Base-by-base conservation (phyloP, 2,888 invertebrate genomes). In the Drosophila percnosoma region DNA sequence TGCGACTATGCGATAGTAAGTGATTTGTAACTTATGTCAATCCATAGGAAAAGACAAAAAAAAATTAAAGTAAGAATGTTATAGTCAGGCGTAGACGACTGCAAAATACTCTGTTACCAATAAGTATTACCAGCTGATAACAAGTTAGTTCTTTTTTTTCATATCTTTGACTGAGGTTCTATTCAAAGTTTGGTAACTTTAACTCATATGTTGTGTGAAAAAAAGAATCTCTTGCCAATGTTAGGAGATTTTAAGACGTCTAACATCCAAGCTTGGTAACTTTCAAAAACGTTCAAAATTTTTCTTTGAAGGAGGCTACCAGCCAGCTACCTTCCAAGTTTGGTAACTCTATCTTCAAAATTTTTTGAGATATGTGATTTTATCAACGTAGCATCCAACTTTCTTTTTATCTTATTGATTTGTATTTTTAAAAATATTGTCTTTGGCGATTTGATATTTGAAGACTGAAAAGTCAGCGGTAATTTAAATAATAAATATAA, bases 1-100 rank as follows among this genome's bases (percentile, higher is more conserved):
- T 62, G 58, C 42, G 60, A 48, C 63, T 70, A 68, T 78, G 55
- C 71, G 63, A 49, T 59, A 54, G 68, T 78, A 78, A 78, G 83
- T 83, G 83, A 82, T 82, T 80, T 82, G 81, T 82, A 72, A 82
- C 79, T 74, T 82, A 70, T 77, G 74, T 66, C 71, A 74, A 74
- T 65, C 68, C 59, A 54, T 68, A 73, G 62, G 61, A 52, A 60
- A 15, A 45, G 2, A 45, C 15, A 45, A 45, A 45, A 45, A 24
- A 42, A 42, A 45, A 15, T 13, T 11, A 8, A 45, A 45, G 15
- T 15, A 45, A 45, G 13, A 45, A 45, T 45, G 4, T 15, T 45
- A 7, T 24, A 24, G 21, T 24, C 8, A 15, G 24, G 15, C 8
- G 15, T 15, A 4, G 15, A 4, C 13, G 15, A 24, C 15, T 45